Base-by-base conservation (phyloP, 2,888 invertebrate species). In the Beris chalybata region DNA sequence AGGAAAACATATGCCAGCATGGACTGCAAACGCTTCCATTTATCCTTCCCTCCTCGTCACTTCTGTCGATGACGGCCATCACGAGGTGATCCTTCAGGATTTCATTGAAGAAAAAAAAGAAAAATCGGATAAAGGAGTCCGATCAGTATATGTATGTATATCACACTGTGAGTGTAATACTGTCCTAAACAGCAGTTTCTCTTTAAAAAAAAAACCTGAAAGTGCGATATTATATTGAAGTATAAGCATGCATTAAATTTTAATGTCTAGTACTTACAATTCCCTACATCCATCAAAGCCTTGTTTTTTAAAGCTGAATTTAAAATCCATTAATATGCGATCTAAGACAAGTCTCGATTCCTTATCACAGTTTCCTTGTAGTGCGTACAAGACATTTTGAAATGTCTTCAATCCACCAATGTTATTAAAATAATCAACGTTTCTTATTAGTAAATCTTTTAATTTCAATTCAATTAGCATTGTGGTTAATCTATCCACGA, bases 401-500 rank as follows among this genome's bases (percentile, higher is more conserved):
- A 44, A 13, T 7, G 58, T 9, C 6, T 13, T 43, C 7, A 15
- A 6, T 43, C 58, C 58, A 52, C 57, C 57, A 22, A 52, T 52
- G 44, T 58, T 57, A 12, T 57, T 13, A 5, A 48, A 48, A 5
- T 30, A 9, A 12, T 13, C 43, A 38, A 32, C n/a, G 31, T 45
- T 54, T 5, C 54, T 32, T 4, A 7, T 32, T 38, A 38, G 4
- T 15, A 52, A 12, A 38, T 22, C 9, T 13, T 22, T 22, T 5
- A 13, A 3, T 12, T 52, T 11, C 15, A 30, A 2, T n/a, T n/a
- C 13, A 31, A 52, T 61, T 32, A 61, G 50, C 7, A 52, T 32
- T 7, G 13, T 12, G 2, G 52, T 30, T 38, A 61, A 32, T 48
- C n/a, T 52, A 57, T 65, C 58, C 29, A 58, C 53, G 45, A 65